Evolutionary conservation across 2,797 vertebrate genomes (phyloP), one percentile per base, ranked within the genome.

Genomic region (Gallirallus australis): DNA sequence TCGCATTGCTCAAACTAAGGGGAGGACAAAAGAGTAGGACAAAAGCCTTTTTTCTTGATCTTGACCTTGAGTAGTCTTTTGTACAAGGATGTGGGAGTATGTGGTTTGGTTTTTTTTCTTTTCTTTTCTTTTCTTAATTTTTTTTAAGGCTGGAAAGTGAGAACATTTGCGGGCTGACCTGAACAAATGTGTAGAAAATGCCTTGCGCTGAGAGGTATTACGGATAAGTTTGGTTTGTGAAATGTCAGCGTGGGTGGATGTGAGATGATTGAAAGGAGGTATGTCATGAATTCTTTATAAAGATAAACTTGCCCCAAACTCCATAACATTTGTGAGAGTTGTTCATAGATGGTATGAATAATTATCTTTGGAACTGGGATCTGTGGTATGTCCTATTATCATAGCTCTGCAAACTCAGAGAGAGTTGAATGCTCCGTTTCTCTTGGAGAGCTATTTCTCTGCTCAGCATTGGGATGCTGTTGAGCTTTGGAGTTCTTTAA

Each of bases 171-270:
- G 81, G 92, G 60, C 69, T 98, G 97, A 97, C 96, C 97, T 95
- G 94, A 98, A 97, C 94, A 95, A 97, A 96, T 75, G 75, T 96
- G 96, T 96, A 84, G 93, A 94, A 96, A 96, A 95, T 92, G 95
- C 66, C 94, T 94, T 79, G 91, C 21, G 10, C 89, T 88, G 69
- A 95, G 89, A 95, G 45, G 94, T 92, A 96, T 93, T 90, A 95
- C 5, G 35, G 93, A 77, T 64, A 68, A 94, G 78, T 90, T 96
- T 96, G 82, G 90, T 94, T 90, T 69, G 82, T 96, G 91, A 98
- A 98, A 97, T 97, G 97, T 97, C 97, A 97, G 86, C 48, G 97
- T 98, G 76, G 97, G 97, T 24, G 89, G 96, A 88, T 73, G 96
- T 93, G 91, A 96, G 95, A 93, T 90, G 96, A 94, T 91, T 81